phyloP scores from a whole-genome alignment of 2,113 vertebrate species.

The Gavia stellata region DNA sequence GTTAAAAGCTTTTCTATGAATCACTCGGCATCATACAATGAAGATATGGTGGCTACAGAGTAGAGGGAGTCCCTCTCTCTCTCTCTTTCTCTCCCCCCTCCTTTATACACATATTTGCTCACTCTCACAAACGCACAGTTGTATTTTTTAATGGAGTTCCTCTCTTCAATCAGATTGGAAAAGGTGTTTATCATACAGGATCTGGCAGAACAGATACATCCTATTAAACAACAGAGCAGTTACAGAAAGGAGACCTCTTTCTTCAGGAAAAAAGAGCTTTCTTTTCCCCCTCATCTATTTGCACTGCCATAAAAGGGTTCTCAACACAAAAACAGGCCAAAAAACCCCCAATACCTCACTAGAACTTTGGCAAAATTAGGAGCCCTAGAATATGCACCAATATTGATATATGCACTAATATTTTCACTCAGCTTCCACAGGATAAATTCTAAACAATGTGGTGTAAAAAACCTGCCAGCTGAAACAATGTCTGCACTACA shows the following conservation, averaged over 20 bases:
- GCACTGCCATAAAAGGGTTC: neutral
- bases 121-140: neutral
- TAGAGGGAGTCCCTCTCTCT: neutral
- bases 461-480: neutral
- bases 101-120: neutral
- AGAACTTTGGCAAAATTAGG: neutral
- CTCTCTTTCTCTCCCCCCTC: no score
- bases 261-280: neutral
- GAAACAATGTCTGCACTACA: neutral
- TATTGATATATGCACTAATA: neutral
- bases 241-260: neutral
- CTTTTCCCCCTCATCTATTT: neutral
- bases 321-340: neutral
- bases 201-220: neutral
- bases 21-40: constrained; percentile 22
- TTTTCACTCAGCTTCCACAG: neutral
- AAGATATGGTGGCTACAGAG: neutral
- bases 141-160: neutral
- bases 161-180: neutral
- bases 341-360: neutral
- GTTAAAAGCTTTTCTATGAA: constrained; percentile 35
- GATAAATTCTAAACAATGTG: neutral
- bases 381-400: neutral
- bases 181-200: neutral
- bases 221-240: constrained; percentile 24